phyloP scores from a whole-genome alignment of 2,888 invertebrate genomes.

The Cephalotes varians region DNA sequence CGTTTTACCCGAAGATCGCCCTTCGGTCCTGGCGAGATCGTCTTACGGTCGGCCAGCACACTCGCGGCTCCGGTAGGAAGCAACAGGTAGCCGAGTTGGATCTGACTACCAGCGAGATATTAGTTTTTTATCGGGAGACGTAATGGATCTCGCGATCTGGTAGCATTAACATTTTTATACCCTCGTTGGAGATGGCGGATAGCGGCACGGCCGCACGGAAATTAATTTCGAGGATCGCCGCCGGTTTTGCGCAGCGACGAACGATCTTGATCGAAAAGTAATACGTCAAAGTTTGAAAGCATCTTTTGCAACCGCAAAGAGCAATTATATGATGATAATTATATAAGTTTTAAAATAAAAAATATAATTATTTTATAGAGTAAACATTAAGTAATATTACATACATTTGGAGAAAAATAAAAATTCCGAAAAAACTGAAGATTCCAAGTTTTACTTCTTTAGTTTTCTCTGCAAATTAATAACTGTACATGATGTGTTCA shows the following conservation, averaged over 20 bases:
- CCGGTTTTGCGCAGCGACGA: conserved; percentile 6
- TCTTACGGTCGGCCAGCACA: conserved; percentile 40
- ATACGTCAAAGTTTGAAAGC: not conserved
- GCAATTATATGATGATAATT: not conserved
- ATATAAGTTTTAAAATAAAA: not conserved
- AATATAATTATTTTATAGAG: not conserved
- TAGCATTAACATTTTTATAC: conserved; percentile 53
- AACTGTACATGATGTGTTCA: not conserved
- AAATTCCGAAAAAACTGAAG: not conserved
- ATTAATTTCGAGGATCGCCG: conserved; percentile 32
- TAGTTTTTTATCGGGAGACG: conserved; percentile 51
- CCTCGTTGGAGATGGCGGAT: conserved; percentile 34
- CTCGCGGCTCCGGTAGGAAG: conserved; percentile 22
- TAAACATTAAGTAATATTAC: not conserved
- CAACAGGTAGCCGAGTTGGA: conserved; percentile 51
- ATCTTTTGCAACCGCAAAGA: not conserved
- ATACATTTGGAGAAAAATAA: not conserved
- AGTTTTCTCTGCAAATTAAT: not conserved
- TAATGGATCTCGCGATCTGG: conserved; percentile 56
- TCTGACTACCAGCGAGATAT: conserved; percentile 52
- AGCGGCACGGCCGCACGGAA: conserved; percentile 18
- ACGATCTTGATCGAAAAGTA: not conserved
- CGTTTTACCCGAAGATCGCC: conserved; percentile 41
- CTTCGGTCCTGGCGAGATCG: conserved; percentile 50
- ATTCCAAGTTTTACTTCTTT: not conserved